These are phyloP conservation scores for Telmatochromis brachygnathus DNA, from an alignment of 2,113 vertebrate species.

Conservation along the genomic window DNA sequence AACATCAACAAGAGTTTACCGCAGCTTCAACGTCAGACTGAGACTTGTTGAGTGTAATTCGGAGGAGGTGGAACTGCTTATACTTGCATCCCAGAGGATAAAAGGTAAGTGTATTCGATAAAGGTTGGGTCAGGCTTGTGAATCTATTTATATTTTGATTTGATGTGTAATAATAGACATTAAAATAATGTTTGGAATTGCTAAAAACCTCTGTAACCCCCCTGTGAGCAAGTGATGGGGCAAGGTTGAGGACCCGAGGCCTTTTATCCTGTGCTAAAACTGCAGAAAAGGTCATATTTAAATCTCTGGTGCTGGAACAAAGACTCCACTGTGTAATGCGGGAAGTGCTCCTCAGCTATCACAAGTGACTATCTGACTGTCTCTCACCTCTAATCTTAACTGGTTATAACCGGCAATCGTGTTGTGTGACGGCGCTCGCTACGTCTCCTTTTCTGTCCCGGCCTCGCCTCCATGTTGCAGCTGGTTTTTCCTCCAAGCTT, in stretches of 20 bases:
- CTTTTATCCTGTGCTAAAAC: not conserved
- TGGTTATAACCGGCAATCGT: not conserved
- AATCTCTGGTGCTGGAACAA: constrained; percentile 30
- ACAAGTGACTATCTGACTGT: not conserved
- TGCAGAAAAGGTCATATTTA: constrained; percentile 22
- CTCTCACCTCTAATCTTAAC: not conserved
- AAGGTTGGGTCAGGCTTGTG: not conserved
- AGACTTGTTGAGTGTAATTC: not conserved
- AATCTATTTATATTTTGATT: not conserved
- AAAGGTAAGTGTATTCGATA: constrained; percentile 7
- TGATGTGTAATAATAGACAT: not conserved
- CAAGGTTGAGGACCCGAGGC: not conserved
- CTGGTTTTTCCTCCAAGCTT: not conserved
- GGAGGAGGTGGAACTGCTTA: not conserved
- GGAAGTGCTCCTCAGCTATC: constrained; percentile 40
- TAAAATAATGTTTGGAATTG: not conserved
- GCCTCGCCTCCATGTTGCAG: not conserved
- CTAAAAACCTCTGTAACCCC: accelerated
- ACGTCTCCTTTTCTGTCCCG: not conserved
- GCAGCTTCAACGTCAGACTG: not conserved
- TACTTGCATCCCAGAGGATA: not conserved
- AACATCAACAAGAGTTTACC: not conserved
- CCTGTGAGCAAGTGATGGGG: not conserved
- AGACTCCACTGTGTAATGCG: constrained; percentile 4
- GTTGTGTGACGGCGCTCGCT: not conserved